Conservation (phyloP, 2,797 vertebrate genomes). For the Arnoldichthys spilopterus region DNA sequence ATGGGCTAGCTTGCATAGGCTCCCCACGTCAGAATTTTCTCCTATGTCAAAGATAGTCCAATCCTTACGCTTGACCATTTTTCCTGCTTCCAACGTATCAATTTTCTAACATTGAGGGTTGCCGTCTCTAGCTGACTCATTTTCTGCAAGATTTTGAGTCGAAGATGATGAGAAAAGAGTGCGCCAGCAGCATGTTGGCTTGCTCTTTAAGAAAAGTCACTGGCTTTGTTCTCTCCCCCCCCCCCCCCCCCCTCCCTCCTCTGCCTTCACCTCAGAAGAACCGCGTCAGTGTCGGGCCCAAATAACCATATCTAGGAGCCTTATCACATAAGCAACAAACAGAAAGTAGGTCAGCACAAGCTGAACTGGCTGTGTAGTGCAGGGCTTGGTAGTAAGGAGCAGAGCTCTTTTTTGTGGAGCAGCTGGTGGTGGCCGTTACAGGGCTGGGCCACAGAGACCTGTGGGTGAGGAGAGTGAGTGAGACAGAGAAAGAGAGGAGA, state of each 20-base stretch:
- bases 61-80: too few relatives aligned
- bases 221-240: constrained; percentile 33
- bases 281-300: constrained; percentile 47
- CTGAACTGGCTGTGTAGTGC: constrained; percentile 46
- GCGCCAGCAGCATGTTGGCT: constrained; percentile 29
- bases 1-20: too few relatives aligned
- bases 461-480: constrained; percentile 8
- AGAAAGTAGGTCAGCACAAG: constrained; percentile 58
- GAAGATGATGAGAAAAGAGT: constrained; percentile 20
- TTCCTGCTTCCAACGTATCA: too few relatives aligned
- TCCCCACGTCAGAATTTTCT: too few relatives aligned
- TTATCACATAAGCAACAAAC: constrained; percentile 50
- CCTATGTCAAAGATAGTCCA: too few relatives aligned
- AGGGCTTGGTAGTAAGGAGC: constrained; percentile 27
- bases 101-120: background rate
- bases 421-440: constrained; percentile 23
- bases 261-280: constrained; percentile 52
- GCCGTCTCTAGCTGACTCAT: background rate
- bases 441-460: constrained; percentile 35
- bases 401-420: constrained; percentile 6
- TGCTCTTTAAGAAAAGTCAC: constrained; percentile 48
- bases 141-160: constrained; percentile 28
- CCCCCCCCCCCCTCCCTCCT: constrained; percentile 9
- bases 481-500: constrained; percentile 15
- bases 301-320: constrained; percentile 51